Evolutionary conservation across 2,113 vertebrate genomes (phyloP), one percentile per base, ranked within the genome.

Genomic region (Dipodomys spectabilis): DNA sequence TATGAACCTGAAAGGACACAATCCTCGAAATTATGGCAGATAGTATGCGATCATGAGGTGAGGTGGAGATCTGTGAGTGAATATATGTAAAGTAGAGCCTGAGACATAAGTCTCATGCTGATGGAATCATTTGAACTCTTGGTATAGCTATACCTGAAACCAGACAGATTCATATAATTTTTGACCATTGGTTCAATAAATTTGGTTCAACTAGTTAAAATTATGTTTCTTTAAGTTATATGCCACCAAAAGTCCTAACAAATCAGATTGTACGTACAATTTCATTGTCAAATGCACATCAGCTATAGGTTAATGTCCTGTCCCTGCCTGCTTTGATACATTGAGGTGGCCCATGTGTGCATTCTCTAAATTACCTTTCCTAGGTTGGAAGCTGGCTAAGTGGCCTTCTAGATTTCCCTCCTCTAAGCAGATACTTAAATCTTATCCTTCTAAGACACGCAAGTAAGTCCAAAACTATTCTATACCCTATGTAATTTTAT

Each of bases 221-320:
- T 82, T 79, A 53, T 67, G 3, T 57, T 80, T 90, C 23, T 88
- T 74, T 96, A 49, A 81, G n/a, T 87, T 82, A 85, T 2, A n/a
- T 86, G 57, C 8, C 32, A 82, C 9, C 67, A 35, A 80, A 89
- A 28, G 6, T 53, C 64, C 73, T 73, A 86, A 65, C 7, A 90
- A 93, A 35, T 82, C 16, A 78, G 64, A 78, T 68, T 73, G 81
- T 65, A 7, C 65, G 5, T 44, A 16, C 16, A 93, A 74, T 30
- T 68, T 57, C 27, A 57, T 91, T 67, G 27, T 84, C 45, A 94
- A 68, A 83, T 93, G 45, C 30, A 71, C 15, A 35, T 57, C 45
- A 53, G 72, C 4, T 64, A 27, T 25, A 53, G 53, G 22, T 94
- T 87, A 32, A 78, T 87, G 92, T 22, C 20, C 45, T 6, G 16